A percentile compares a stretch with the other conserved stretches of the same genome.
These are phyloP conservation scores for Microctenopoma steveboyesi DNA, from an alignment of 2,797 vertebrate species.

Conservation along the genomic window DNA sequence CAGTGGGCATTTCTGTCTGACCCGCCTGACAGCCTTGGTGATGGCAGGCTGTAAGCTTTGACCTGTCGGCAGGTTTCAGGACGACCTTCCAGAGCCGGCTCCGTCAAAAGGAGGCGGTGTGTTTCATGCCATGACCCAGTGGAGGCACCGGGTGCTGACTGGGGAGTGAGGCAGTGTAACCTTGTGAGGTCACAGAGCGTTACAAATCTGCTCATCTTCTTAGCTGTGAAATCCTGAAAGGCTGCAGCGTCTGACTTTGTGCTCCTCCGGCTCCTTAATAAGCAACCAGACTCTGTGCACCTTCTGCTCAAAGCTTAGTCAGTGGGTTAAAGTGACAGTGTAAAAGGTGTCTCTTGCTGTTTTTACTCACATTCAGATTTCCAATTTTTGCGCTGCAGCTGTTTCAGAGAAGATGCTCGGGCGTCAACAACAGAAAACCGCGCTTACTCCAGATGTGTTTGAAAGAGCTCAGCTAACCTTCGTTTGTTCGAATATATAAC, in stretches of 20 bases:
- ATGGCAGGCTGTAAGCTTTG: slow-evolving; percentile 46
- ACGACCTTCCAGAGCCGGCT: slow-evolving; percentile 32
- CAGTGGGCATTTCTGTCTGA: slow-evolving; percentile 23
- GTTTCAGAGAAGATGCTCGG: slow-evolving; percentile 37
- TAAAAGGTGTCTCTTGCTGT: not conserved
- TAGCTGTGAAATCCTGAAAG: slow-evolving; percentile 49
- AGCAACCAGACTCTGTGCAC: slow-evolving; percentile 28
- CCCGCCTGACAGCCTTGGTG: slow-evolving; percentile 34
- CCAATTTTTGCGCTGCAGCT: slow-evolving; percentile 30
- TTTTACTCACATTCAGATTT: not conserved
- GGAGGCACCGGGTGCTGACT: slow-evolving; percentile 36
- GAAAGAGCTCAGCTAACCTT: slow-evolving; percentile 5
- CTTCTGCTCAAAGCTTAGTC: slow-evolving; percentile 23
- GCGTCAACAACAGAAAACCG: slow-evolving; percentile 21
- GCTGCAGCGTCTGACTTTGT: slow-evolving; percentile 28
- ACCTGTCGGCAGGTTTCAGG: slow-evolving; percentile 43
- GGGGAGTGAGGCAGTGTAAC: slow-evolving; percentile 57
- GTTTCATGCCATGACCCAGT: slow-evolving; percentile 55
- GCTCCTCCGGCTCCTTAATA: slow-evolving; percentile 38
- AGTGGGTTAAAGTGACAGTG: slow-evolving; percentile 1
- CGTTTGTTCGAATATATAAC: slow-evolving; percentile 1
- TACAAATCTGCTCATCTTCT: slow-evolving; percentile 60
- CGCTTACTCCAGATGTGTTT: slow-evolving; percentile 14
- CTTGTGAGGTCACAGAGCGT: slow-evolving; percentile 62
- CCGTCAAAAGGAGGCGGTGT: slow-evolving; percentile 28